phyloP scores from a whole-genome alignment of 2,888 invertebrate genomes.

The Pomacea canaliculata region DNA sequence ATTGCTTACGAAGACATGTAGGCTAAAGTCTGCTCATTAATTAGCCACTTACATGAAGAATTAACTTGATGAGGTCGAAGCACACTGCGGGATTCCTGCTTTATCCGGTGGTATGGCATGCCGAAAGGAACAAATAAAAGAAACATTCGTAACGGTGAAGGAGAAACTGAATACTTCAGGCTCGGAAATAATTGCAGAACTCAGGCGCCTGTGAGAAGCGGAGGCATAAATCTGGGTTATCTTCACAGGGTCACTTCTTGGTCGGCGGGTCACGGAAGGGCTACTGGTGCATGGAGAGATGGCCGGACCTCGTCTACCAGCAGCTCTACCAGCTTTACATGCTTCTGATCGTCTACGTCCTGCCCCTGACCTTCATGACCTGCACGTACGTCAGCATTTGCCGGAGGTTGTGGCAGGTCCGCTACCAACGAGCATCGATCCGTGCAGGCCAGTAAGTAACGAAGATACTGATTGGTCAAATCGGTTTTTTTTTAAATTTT shows the following conservation, averaged over 20 bases:
- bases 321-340: conserved; percentile 77
- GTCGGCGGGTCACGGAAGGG: conserved; percentile 43
- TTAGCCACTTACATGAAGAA: too few species aligned
- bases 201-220: too few species aligned
- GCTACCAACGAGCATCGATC: conserved; percentile 28
- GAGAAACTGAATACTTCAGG: too few species aligned
- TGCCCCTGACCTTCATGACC: conserved; percentile 78
- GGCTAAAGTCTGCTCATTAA: too few species aligned
- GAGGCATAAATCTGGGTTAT: background rate
- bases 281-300: conserved; percentile 76
- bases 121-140: too few species aligned
- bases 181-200: too few species aligned
- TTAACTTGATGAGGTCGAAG: too few species aligned
- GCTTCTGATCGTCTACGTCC: conserved; percentile 76
- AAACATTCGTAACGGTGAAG: too few species aligned
- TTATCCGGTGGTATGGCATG: too few species aligned
- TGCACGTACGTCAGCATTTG: conserved; percentile 78
- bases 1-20: too few species aligned
- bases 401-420: conserved; percentile 70
- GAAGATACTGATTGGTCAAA: background rate
- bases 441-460: conserved; percentile 27
- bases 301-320: conserved; percentile 47
- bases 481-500: background rate
- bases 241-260: conserved; percentile 34
- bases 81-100: too few species aligned